phyloP scores from a whole-genome alignment of 2,113 vertebrate species.

The Pyxicephalus adspersus region DNA sequence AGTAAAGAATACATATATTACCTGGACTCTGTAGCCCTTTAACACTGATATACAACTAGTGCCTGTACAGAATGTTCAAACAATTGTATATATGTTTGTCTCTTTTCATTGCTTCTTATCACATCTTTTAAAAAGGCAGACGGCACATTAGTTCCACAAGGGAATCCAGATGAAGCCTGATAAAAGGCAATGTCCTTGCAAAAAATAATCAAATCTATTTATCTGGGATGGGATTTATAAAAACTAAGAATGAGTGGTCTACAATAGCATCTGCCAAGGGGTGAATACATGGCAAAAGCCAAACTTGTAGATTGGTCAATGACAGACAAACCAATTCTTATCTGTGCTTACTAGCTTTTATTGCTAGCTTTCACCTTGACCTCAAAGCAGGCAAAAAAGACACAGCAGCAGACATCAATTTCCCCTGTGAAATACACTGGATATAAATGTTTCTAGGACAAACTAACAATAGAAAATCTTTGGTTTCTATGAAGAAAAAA shows the following conservation, averaged over 20 bases:
- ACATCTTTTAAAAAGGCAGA: not conserved
- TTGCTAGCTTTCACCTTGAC: not conserved
- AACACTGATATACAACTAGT: no score
- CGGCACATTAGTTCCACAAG: slow-evolving; percentile 36
- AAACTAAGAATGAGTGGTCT: slow-evolving; percentile 53
- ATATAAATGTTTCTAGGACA: not conserved
- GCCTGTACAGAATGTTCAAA: no score
- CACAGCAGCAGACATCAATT: not conserved
- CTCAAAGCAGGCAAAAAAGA: not conserved
- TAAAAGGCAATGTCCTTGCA: slow-evolving; percentile 20
- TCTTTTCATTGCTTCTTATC: slow-evolving; percentile 26
- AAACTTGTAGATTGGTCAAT: not conserved
- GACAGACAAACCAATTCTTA: slow-evolving; percentile 29
- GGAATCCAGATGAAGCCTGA: slow-evolving; percentile 15
- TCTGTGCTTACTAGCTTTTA: slow-evolving; percentile 18
- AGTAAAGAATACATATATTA: no score
- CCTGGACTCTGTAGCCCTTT: no score
- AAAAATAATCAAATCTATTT: slow-evolving; percentile 30
- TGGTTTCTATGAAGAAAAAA: no score
- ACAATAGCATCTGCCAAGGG: slow-evolving; percentile 33
- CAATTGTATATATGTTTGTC: no score
- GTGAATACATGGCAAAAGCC: not conserved
- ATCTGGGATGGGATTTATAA: slow-evolving; percentile 25
- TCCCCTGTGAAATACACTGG: not conserved
- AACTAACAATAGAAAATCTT: no score